phyloP scores from a whole-genome alignment of 2,797 vertebrate species.

The Poeciliopsis turneri region DNA sequence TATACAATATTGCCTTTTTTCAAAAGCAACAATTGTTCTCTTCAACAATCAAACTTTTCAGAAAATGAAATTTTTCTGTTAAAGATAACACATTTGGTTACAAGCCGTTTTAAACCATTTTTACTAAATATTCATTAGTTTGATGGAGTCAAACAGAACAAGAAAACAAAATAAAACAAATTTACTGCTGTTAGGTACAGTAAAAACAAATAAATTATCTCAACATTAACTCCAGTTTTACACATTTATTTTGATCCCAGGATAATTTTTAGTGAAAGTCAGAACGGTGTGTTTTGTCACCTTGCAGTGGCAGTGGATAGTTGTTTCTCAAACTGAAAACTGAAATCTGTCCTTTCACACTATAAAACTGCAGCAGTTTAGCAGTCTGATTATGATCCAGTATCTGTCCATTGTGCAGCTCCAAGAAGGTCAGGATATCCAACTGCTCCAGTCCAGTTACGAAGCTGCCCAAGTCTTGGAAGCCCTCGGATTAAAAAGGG shows the following conservation, averaged over 20 bases:
- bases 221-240: neutral
- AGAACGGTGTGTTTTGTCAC: neutral
- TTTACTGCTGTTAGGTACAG: neutral
- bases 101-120: neutral
- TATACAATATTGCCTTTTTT: neutral
- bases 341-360: neutral
- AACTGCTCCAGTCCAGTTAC: slow-evolving; percentile 66
- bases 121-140: neutral
- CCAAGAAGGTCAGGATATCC: slow-evolving; percentile 36
- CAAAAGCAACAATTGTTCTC: neutral
- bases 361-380: neutral
- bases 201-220: neutral
- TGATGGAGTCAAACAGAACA: neutral
- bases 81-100: neutral
- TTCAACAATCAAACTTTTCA: neutral
- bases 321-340: neutral
- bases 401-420: neutral
- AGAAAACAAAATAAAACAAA: neutral
- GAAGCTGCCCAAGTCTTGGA: slow-evolving; percentile 58
- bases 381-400: neutral
- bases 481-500: slow-evolving; percentile 73
- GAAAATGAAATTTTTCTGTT: neutral
- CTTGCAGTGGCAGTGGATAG: neutral
- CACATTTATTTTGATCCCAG: neutral
- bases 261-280: neutral